These are phyloP conservation scores for Sebastolobus alascanus DNA, from an alignment of 2,797 vertebrate genomes.

Conservation along the genomic window DNA sequence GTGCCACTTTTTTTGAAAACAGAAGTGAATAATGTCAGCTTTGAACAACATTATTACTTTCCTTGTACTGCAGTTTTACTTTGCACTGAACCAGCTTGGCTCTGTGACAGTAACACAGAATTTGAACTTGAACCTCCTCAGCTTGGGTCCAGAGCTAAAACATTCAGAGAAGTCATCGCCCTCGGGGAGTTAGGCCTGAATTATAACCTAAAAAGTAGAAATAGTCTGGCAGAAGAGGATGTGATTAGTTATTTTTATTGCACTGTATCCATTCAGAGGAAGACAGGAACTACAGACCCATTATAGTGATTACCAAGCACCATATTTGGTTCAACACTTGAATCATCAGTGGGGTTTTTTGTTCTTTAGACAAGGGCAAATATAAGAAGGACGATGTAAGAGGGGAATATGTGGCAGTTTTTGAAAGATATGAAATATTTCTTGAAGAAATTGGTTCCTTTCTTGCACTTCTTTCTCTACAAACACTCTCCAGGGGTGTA, in stretches of 20 bases:
- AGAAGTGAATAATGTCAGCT: background rate
- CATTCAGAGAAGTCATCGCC: conserved; percentile 40
- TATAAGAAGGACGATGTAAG: background rate
- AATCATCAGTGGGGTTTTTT: background rate
- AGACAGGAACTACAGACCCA: background rate
- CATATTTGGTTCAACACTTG: conserved; percentile 8
- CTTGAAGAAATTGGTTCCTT: conserved; percentile 6
- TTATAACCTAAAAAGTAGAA: conserved; percentile 58
- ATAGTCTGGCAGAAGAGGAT: conserved; percentile 38
- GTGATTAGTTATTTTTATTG: conserved; percentile 49
- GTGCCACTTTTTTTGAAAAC: background rate
- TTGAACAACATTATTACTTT: conserved; percentile 4
- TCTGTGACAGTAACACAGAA: conserved; percentile 37
- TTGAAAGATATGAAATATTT: conserved; percentile 31
- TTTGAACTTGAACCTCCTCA: conserved; percentile 42
- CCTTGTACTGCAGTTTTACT: conserved; percentile 10
- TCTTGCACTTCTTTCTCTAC: conserved; percentile 12
- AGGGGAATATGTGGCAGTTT: background rate
- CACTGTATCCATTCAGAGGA: conserved; percentile 17
- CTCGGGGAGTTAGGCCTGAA: conserved; percentile 30
- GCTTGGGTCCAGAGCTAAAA: conserved; percentile 48
- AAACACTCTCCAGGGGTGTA: background rate
- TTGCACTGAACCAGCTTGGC: conserved; percentile 26
- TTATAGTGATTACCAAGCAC: conserved; percentile 7
- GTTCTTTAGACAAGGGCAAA: background rate